Conservation (phyloP, 2,113 vertebrate genomes). For the Thunnus thynnus region DNA sequence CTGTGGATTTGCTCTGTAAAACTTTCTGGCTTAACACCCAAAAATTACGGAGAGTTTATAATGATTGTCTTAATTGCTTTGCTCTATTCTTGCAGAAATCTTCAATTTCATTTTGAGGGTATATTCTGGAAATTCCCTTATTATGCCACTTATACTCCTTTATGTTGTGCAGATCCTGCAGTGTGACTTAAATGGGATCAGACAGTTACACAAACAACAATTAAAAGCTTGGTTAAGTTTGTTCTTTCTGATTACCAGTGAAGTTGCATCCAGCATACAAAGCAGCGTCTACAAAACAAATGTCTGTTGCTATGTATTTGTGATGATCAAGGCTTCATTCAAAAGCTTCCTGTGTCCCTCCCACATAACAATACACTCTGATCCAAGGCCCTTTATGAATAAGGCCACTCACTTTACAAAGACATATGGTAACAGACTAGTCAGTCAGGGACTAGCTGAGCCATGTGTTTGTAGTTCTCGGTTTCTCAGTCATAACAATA, state of each 20-base stretch:
- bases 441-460: constrained; percentile 44
- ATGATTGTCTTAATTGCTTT: constrained; percentile 56
- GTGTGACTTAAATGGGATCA: constrained; percentile 75
- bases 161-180: constrained; percentile 57
- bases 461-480: constrained; percentile 29
- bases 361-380: constrained; percentile 44
- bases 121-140: constrained; percentile 54
- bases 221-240: constrained; percentile 86
- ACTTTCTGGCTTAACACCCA: constrained; percentile 4
- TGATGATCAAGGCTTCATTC: constrained; percentile 68
- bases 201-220: constrained; percentile 84
- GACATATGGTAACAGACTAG: constrained; percentile 62
- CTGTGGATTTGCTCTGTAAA: not conserved
- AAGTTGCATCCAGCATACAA: constrained; percentile 69
- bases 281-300: constrained; percentile 69
- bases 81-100: constrained; percentile 39
- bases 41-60: constrained; percentile 39
- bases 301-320: constrained; percentile 70
- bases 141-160: constrained; percentile 60
- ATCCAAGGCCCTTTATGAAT: constrained; percentile 56
- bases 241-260: constrained; percentile 81
- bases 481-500: constrained; percentile 57
- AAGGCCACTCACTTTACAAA: constrained; percentile 60
- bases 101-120: constrained; percentile 57
- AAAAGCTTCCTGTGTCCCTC: constrained; percentile 52